phyloP scores from a whole-genome alignment of 2,113 vertebrate genomes.

The Phalacrocorax brasilianus region DNA sequence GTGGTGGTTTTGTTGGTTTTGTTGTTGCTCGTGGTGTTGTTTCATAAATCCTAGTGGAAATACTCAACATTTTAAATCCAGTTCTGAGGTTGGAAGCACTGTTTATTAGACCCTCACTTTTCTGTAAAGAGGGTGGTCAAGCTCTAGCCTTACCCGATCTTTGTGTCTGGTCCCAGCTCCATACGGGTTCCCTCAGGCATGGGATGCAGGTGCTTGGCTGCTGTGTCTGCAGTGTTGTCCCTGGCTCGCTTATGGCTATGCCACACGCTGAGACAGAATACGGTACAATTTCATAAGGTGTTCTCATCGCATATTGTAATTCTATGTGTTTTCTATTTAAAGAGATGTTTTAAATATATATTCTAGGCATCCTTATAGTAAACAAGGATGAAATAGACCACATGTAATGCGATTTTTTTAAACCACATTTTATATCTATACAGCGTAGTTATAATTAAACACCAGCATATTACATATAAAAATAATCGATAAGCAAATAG shows the following conservation, averaged over 20 bases:
- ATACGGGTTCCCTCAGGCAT: accelerated
- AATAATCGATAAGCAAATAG: not conserved
- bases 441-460: not conserved
- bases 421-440: accelerated
- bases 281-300: accelerated
- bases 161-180: accelerated
- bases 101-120: not conserved
- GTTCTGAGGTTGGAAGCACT: accelerated
- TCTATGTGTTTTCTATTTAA: not conserved
- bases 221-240: not conserved
- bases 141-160: not conserved
- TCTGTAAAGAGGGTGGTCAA: not conserved
- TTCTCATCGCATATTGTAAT: accelerated
- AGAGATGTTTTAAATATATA: not conserved
- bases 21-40: not conserved
- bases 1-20: too few species aligned
- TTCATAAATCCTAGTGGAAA: not conserved
- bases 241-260: not conserved
- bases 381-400: not conserved
- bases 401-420: accelerated
- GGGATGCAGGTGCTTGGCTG: not conserved
- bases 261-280: not conserved
- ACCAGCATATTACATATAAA: not conserved
- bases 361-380: not conserved
- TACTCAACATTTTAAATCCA: not conserved